Evolutionary conservation across 2,888 invertebrate genomes (phyloP), one percentile per base, ranked within the genome.

Genomic region (Agrypnus murinus): DNA sequence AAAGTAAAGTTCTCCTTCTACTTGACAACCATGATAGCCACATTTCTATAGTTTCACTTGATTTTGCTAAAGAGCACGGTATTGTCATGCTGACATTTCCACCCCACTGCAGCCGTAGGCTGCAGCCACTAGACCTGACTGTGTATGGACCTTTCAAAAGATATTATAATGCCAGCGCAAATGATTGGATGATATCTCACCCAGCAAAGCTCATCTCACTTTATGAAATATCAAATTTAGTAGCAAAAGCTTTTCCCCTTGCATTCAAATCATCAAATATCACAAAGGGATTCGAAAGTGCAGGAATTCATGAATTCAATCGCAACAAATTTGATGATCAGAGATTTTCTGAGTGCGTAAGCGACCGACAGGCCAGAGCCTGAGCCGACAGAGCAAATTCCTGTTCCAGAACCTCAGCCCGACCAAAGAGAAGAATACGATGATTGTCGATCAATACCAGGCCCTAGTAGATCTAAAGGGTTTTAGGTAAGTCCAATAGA

Each of bases 1-100:
- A 34, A 62, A 38, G 70, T 19, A 45, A 12, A 62, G n/a, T n/a
- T n/a, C n/a, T 77, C 7, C 62, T 76, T 7, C 15, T 75, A 17
- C 58, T 76, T 12, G 74, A 77, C 46, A 77, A 77, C 46, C 76
- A 77, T 34, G 55, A 46, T 7, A 76, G 72, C 8, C 72, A 76
- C 36, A 15, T 74, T 1, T 19, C 34, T 10, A 71, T 74, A 8
- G 48, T 71, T 32, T 50, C 32, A 10, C 10, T 75, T 36, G 66
- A 75, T 12, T 70, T 63, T 43, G 55, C 48, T 5, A 75, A 69
- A 65, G 58, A 60, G 10, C 73, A 74, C 67, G 69, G 69, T 3
- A 68, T 74, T 12, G 31, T 71, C 10, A 58, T 75, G 55, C 34
- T 76, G 6, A 69, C 69, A 8, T 75, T 75, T 46, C 74, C 72